These are phyloP conservation scores for Caenorhabditis virilis DNA, from an alignment of 2,888 invertebrate genomes.

Conservation along the genomic window DNA sequence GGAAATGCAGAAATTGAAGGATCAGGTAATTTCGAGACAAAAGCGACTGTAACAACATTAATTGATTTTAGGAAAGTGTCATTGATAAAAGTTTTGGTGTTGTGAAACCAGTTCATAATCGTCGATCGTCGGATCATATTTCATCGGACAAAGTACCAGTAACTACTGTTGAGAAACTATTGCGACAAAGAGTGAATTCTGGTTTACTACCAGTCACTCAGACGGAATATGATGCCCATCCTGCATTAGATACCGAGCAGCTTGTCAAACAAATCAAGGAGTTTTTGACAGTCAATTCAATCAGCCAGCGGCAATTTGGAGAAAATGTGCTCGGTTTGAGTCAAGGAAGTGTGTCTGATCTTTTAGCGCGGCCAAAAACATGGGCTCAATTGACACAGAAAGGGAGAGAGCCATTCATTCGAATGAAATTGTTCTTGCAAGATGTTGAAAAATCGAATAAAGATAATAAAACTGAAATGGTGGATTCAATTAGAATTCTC, in stretches of 20 bases:
- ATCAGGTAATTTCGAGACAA: constrained; percentile 47
- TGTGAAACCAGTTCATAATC: too few relatives aligned
- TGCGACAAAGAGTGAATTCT: constrained; percentile 36
- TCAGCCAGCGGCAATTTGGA: constrained; percentile 95
- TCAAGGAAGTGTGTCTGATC: constrained; percentile 95
- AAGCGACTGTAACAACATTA: not conserved
- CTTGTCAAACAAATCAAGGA: constrained; percentile 77
- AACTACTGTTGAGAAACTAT: constrained; percentile 23
- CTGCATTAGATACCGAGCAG: constrained; percentile 96
- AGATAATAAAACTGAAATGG: not conserved
- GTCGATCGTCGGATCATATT: too few relatives aligned
- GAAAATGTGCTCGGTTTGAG: constrained; percentile 95
- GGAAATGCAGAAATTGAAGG: constrained; percentile 90
- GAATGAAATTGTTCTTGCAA: constrained; percentile 92
- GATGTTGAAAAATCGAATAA: constrained; percentile 37
- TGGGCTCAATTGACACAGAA: constrained; percentile 98
- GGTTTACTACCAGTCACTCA: constrained; percentile 97
- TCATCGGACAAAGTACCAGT: not conserved
- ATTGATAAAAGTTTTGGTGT: too few relatives aligned
- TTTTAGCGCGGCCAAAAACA: constrained; percentile 93
- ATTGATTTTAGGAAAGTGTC: not conserved
- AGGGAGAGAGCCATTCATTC: constrained; percentile 87
- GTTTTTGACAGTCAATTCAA: constrained; percentile 71
- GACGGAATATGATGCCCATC: constrained; percentile 91
- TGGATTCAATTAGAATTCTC: constrained; percentile 9